Base-by-base conservation (phyloP, 2,797 vertebrate species). In the Cheirogaleus major region DNA sequence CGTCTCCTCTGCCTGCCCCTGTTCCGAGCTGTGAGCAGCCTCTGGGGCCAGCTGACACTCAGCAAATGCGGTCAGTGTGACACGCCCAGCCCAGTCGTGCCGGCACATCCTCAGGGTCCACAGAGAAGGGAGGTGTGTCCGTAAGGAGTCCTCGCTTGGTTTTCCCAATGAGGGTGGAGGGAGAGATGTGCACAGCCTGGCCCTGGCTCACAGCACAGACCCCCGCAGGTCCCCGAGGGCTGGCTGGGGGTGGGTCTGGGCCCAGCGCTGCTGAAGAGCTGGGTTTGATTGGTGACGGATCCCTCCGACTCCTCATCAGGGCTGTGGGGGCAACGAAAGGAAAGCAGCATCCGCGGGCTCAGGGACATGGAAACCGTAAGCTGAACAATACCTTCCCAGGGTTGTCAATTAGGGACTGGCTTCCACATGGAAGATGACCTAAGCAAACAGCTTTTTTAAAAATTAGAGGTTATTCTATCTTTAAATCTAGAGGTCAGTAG, bases 1-100 rank as follows among this genome's bases (percentile, higher is more conserved):
- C 20, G 0, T 50, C 57, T 63, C 6, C 0, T 14, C 30, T 15
- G 45, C 0, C 0, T 4, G 4, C 38, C 70, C 43, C 69, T 17
- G 20, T 4, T 2, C 78, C 61, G 18, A 15, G 32, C 17, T 9
- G 50, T 11, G 27, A 17, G 38, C 13, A 7, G 43, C 12, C 43
- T 30, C 50, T 35, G 1, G 0, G 35, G 50, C 81, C n/a, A 45
- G 65, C 70, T 17, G 43, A 12, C 18, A 45, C 59, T 20, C 55
- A 12, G 20, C 63, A 18, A 13, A 38, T 2, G 7, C 4, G n/a
- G 14, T 69, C 35, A 0, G n/a, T 5, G 1, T 11, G 52, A n/a
- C 5, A 1, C 0, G 25, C 22, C 69, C 0, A 0, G 1, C 70
- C 61, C 63, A 15, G 13, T 14, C 4, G 18, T 23, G 43, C 79